Conservation (phyloP, 1,140 invertebrate genomes). For the Delia radicum region DNA sequence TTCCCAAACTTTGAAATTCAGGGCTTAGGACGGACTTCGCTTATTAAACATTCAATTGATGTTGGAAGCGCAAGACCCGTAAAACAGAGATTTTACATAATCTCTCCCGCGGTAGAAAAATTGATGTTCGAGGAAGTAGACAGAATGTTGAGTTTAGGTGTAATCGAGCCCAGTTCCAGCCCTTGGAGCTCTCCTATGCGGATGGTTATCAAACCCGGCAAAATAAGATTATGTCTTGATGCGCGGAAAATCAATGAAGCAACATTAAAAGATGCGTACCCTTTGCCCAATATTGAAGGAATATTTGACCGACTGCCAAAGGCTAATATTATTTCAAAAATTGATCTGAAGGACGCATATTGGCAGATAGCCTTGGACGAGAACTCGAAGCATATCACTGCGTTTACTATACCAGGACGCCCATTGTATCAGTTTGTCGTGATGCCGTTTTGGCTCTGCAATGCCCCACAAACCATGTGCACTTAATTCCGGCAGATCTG, state of each 20-base stretch:
- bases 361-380: conserved; percentile 45
- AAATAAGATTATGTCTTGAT: conserved; percentile 43
- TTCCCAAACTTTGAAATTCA: conserved; percentile 7
- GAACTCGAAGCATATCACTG: conserved; percentile 28
- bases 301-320: conserved; percentile 30
- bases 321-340: conserved; percentile 29
- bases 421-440: conserved; percentile 54
- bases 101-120: conserved; percentile 33
- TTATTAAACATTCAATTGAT: conserved; percentile 1
- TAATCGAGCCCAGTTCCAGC: conserved; percentile 30
- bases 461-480: conserved; percentile 13
- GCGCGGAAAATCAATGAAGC: conserved; percentile 39
- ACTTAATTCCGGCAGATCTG: conserved; percentile 51
- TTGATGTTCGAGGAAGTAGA: conserved; percentile 33
- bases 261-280: conserved; percentile 27
- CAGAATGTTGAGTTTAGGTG: conserved; percentile 34
- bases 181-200: conserved; percentile 27
- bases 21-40: conserved; percentile 11
- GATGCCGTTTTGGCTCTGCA: conserved; percentile 35
- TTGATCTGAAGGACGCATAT: conserved; percentile 47
- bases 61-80: conserved; percentile 19
- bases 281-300: conserved; percentile 34
- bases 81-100: conserved; percentile 36
- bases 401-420: conserved; percentile 22
- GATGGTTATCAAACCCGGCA: conserved; percentile 39